These are phyloP conservation scores for Characodon lateralis DNA, from an alignment of 2,797 vertebrate species.

Conservation along the genomic window DNA sequence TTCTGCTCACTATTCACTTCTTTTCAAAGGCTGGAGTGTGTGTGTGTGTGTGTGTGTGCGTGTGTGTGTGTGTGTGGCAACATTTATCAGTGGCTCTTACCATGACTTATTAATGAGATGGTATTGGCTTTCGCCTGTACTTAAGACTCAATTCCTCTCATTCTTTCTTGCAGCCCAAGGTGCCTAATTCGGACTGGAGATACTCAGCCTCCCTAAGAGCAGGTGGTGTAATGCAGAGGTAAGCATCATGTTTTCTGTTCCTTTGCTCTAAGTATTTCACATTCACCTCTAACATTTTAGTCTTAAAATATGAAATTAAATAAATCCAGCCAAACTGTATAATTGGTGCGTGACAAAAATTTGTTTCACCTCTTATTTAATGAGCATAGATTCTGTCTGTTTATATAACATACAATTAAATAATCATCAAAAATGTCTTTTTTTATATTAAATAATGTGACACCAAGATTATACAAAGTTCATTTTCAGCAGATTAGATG, in stretches of 20 bases:
- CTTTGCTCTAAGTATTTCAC: constrained; percentile 22
- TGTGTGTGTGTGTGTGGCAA: constrained; percentile 19
- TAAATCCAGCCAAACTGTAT: constrained; percentile 10
- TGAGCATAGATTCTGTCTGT: not conserved
- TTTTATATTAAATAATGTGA: not conserved
- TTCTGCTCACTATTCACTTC: no score
- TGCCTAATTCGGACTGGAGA: constrained; percentile 92
- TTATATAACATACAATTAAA: not conserved
- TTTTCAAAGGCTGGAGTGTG: no score
- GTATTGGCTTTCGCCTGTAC: constrained; percentile 64
- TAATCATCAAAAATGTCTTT: not conserved
- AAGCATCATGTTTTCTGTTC: constrained; percentile 37
- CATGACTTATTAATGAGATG: constrained; percentile 74
- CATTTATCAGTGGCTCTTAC: constrained; percentile 29
- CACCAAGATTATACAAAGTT: not conserved
- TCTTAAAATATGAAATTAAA: not conserved
- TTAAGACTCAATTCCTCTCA: constrained; percentile 69
- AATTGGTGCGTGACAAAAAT: not conserved
- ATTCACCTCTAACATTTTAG: not conserved
- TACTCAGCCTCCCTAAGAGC: constrained; percentile 97
- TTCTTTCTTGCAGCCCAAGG: constrained; percentile 90
- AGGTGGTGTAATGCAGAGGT: constrained; percentile 94
- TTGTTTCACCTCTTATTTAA: not conserved
- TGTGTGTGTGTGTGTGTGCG: not conserved
- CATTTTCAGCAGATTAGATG: not conserved